These are phyloP conservation scores for Dicrurus megarhynchus DNA, from an alignment of 2,113 vertebrate genomes.

Conservation along the genomic window DNA sequence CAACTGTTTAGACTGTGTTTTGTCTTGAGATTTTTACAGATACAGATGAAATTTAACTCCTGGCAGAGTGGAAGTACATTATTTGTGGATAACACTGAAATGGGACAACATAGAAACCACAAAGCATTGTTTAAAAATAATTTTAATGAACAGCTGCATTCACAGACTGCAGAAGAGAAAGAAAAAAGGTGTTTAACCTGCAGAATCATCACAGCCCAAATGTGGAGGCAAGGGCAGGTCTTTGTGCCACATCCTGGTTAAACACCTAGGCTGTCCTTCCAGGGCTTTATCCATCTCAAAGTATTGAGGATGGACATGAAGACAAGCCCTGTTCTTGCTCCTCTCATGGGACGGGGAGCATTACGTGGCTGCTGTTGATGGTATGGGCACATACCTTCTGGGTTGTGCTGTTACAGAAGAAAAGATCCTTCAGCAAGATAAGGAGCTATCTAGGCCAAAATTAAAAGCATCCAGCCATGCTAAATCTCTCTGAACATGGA, in stretches of 20 bases:
- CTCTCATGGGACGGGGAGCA: neutral
- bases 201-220: neutral
- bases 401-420: neutral
- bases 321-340: neutral
- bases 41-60: neutral
- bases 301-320: neutral
- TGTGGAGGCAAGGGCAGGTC: rapidly evolving
- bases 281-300: rapidly evolving
- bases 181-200: neutral
- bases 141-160: neutral
- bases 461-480: neutral
- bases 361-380: neutral
- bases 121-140: neutral
- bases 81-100: neutral
- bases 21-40: neutral
- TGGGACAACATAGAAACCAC: neutral
- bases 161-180: neutral
- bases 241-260: neutral
- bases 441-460: neutral
- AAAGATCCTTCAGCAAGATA: neutral
- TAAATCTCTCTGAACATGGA: neutral
- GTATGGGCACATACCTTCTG: neutral
- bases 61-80: neutral
- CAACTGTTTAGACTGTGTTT: neutral
- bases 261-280: neutral